Evolutionary conservation across 2,797 vertebrate species (phyloP), one percentile per base, ranked within the genome.

Genomic region (Miichthys miiuy): DNA sequence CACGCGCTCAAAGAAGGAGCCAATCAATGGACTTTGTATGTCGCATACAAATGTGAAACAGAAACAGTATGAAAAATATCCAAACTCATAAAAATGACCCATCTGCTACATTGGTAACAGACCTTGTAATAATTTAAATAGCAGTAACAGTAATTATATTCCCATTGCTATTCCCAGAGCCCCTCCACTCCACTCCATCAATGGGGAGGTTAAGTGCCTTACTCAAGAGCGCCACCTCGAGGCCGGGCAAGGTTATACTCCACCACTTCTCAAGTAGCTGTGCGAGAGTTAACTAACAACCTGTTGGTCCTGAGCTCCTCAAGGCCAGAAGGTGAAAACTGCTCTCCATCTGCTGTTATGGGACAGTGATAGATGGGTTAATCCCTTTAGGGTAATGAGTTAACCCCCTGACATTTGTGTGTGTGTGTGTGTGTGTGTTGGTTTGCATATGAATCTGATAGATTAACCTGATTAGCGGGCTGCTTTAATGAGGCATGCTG

Each of bases 181-280:
- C 3, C 7, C 4, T 47, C 20, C 16, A 12, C 25, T 67, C 8
- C 34, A 38, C 34, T 38, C 42, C 9, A 18, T 65, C 64, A 71
- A 27, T 61, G 44, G 3, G 17, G 47, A 68, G 62, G 67, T 62
- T 20, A 61, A 67, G 62, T 60, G 66, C 52, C 46, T 79, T 88
- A 77, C 83, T 88, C 82, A n/a, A 67, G 58, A 69, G 75, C 80
- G 70, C 90, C 72, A 82, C 80, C 89, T 69, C 68, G 77, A 83
- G 91, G 80, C 79, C 62, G 81, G 50, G 79, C 34, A 56, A 34
- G 34, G 56, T 25, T 68, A 52, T 9, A 2, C 67, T 34, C 44
- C 42, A 8, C 76, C 56, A 5, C 16, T 11, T 18, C 42, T 63
- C 11, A 52, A 54, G 51, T 62, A 72, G 54, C 42, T 66, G 30